phyloP scores from a whole-genome alignment of 1,140 invertebrate genomes.

The Drosophila tropicalis region DNA sequence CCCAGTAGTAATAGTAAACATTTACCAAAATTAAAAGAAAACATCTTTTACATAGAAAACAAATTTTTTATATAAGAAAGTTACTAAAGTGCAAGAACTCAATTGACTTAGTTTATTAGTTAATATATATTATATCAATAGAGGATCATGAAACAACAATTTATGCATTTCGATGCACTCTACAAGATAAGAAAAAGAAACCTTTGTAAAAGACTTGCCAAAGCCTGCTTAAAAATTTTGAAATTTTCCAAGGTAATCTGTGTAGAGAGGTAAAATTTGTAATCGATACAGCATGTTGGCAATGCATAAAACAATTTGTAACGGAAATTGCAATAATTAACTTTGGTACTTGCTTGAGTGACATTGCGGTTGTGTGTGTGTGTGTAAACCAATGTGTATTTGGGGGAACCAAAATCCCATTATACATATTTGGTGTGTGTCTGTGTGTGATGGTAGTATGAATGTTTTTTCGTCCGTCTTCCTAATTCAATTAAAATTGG shows the following conservation, averaged over 20 bases:
- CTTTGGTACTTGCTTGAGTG: conserved; percentile 81
- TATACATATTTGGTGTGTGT: neutral
- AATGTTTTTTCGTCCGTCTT: conserved; percentile 44
- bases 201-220: no score
- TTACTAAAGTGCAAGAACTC: no score
- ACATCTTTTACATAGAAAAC: no score
- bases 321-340: conserved; percentile 80
- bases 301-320: conserved; percentile 80
- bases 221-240: neutral
- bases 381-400: neutral
- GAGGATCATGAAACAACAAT: no score
- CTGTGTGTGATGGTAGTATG: neutral
- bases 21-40: no score
- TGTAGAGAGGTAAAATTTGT: neutral
- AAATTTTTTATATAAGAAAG: no score
- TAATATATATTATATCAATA: no score
- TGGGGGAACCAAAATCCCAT: conserved; percentile 1
- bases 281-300: conserved; percentile 58
- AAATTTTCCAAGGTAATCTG: neutral
- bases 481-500: conserved; percentile 80
- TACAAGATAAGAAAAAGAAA: no score
- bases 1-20: no score
- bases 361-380: conserved; percentile 57
- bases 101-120: no score
- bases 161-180: no score